Evolutionary conservation across 2,797 vertebrate species (phyloP), one percentile per base, ranked within the genome.

Genomic region (Selene dorsalis): DNA sequence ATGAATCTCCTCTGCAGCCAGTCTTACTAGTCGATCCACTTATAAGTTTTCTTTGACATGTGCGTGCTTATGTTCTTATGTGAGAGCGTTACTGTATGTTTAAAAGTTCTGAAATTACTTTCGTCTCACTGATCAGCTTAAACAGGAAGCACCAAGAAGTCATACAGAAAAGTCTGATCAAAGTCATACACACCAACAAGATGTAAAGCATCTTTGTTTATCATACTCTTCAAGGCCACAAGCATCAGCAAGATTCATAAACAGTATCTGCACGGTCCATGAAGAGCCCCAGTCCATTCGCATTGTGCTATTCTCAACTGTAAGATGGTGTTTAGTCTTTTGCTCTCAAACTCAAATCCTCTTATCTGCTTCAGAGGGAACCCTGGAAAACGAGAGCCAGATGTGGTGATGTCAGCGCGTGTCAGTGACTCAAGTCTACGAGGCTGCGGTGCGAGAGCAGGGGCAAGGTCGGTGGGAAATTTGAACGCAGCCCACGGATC

Each of bases 361-460:
- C 77, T 80, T 75, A 84, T 90, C 72, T 87, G 32, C 75, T 82
- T 71, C 80, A 1, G 22, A 60, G 85, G 82, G 82, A 87, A 82
- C 56, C 67, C 70, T 69, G 77, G 70, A 61, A 89, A 92, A 94
- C 87, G 62, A 74, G 72, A 89, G 75, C 89, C 93, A 94, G 92
- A 93, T 94, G 93, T 85, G 90, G 76, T 93, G 91, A 94, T 92
- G 91, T 93, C 93, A 94, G 77, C 56, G 52, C 48, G 32, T 73
- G 80, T 86, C 79, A 80, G 55, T 71, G 84, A 79, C 81, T 88
- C 75, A 67, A 74, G 67, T 45, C 71, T 61, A 22, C 20, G 18
- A 81, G 74, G 79, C 58, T 88, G 85, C 17, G 69, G 84, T 70
- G 58, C 9, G 0, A 64, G 69, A 78, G 71, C 67, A 67, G 69